phyloP scores from a whole-genome alignment of 2,888 invertebrate genomes.

The Synanthedon andrenaeformis region DNA sequence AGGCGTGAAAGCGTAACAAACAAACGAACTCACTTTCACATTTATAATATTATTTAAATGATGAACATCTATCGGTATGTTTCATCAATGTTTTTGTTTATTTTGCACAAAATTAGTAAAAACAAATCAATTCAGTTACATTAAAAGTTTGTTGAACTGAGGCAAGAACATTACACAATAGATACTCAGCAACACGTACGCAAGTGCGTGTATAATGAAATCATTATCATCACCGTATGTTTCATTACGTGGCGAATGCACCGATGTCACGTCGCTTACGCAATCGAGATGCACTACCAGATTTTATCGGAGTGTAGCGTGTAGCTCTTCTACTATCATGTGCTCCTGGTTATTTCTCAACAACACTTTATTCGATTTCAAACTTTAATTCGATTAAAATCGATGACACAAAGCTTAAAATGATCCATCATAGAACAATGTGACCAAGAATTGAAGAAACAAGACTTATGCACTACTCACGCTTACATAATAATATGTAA shows the following conservation, averaged over 20 bases:
- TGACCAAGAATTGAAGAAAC: conserved; percentile 6
- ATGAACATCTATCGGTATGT: conserved; percentile 13
- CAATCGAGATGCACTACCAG: conserved; percentile 42
- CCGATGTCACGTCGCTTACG: conserved; percentile 35
- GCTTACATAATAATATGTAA: conserved; percentile 4
- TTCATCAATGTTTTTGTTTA: no score
- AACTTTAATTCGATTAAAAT: neutral
- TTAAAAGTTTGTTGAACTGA: no score
- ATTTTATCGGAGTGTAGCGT: conserved; percentile 21
- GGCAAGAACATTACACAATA: neutral
- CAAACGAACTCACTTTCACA: no score
- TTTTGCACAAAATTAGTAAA: no score
- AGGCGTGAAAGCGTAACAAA: no score
- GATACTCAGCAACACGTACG: neutral
- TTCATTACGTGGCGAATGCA: conserved; percentile 20
- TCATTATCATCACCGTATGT: conserved; percentile 15
- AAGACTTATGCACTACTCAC: conserved; percentile 1
- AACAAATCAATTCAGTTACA: no score
- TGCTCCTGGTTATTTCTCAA: conserved; percentile 6
- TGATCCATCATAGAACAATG: conserved; percentile 9
- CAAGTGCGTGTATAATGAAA: conserved; percentile 1
- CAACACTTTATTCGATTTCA: neutral
- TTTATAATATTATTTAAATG: no score
- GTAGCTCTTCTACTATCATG: conserved; percentile 12
- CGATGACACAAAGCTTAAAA: neutral